phyloP scores from a whole-genome alignment of 1,140 invertebrate species.

The Scylla paramamosain region DNA sequence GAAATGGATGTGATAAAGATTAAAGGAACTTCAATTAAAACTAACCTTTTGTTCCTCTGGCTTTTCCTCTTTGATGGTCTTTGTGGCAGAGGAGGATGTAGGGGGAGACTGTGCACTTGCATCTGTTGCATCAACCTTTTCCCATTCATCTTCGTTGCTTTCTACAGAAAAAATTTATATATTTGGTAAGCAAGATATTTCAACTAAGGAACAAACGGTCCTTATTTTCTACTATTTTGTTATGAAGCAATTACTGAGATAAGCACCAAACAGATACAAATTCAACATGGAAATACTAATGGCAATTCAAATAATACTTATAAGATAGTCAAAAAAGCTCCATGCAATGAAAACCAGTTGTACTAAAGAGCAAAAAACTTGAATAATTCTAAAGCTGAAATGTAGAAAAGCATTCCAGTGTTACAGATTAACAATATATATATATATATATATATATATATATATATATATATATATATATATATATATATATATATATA shows the following conservation, averaged over 20 bases:
- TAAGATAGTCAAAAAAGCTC: too few species aligned
- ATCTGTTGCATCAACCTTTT: conserved; percentile 71
- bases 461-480: too few species aligned
- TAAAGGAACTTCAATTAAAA: not conserved
- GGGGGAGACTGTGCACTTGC: conserved; percentile 39
- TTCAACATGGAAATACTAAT: not conserved
- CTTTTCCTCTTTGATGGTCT: conserved; percentile 50
- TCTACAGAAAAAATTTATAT: conserved; percentile 29
- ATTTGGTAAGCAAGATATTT: not conserved
- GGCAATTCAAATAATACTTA: not conserved
- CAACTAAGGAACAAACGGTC: not conserved
- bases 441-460: too few species aligned
- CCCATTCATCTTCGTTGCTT: conserved; percentile 74
- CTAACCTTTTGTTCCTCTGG: conserved; percentile 64
- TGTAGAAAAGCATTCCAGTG: too few species aligned
- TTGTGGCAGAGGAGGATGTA: conserved; percentile 31
- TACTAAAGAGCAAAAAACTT: too few species aligned
- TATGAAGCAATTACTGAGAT: not conserved
- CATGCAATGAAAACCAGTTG: not conserved
- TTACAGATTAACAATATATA: too few species aligned
- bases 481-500: too few species aligned
- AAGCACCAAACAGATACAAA: not conserved
- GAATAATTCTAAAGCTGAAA: too few species aligned
- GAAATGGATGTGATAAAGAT: not conserved
- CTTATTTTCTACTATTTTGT: not conserved